Conservation (phyloP, 2,797 vertebrate genomes). For the Galaxias olidus region DNA sequence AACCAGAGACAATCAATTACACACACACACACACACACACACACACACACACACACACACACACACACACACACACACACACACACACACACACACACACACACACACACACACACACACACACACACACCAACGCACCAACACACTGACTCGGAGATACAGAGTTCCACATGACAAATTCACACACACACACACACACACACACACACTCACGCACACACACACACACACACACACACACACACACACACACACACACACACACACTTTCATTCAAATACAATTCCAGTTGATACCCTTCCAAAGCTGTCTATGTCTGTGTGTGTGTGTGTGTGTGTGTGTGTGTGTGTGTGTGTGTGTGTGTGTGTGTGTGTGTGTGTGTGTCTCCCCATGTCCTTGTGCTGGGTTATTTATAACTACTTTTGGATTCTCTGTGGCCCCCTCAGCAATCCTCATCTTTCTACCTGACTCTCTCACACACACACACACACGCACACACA, state of each 20-base stretch:
- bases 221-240: neutral
- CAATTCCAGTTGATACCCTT: neutral
- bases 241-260: neutral
- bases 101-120: conserved; percentile 4
- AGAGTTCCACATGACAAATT: conserved; percentile 16
- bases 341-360: neutral
- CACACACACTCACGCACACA: conserved; percentile 14
- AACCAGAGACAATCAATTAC: too few species aligned
- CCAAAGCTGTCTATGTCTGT: conserved; percentile 10
- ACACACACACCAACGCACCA: neutral
- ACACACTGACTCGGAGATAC: neutral
- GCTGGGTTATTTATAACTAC: conserved; percentile 16
- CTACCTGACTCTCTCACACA: conserved; percentile 12
- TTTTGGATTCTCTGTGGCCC: neutral
- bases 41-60: too few species aligned
- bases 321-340: conserved; percentile 1
- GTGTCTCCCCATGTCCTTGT: neutral
- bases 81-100: neutral
- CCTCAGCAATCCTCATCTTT: conserved; percentile 2
- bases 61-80: too few species aligned
- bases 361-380: neutral
- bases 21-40: too few species aligned
- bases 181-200: neutral
- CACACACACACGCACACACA: neutral
- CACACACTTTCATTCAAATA: conserved; percentile 4